Evolutionary conservation across 37 sponge, comb jelly and placozoan genomes (phyloP), one percentile per base, ranked within the genome.

Genomic region (Cladorhizidae sp.): DNA sequence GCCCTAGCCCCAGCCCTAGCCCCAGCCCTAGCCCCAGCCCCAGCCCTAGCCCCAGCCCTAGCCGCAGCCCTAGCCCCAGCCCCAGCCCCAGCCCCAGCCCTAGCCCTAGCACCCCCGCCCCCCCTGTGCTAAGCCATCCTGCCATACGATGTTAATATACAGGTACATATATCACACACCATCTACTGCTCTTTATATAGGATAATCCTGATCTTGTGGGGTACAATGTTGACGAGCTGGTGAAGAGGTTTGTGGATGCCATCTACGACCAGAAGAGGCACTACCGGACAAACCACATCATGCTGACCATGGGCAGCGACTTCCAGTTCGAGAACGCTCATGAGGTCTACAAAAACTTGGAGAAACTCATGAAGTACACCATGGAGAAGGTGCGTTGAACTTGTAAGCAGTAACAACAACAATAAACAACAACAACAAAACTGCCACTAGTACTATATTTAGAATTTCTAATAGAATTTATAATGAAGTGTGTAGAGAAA

Each of bases 251-350:
- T 56, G 29, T 91, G 1, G 40, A 58, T 1, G 90, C 76, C 11
- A 65, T 76, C 6, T 1, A 31, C 0, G 57, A 70, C 57, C 95
- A 95, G 67, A 50, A 74, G 11, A 75, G 70, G 17, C 77, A 85
- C 74, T 89, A 89, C 51, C 23, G 52, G 2, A 87, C 90, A 55
- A 84, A 86, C 50, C 67, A 98, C 76, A 85, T 98, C 78, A 95
- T 98, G 95, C 33, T 98, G 36, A 98, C 98, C 20, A 93, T 98
- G 93, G 98, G 98, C 5, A 70, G 77, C 0, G 98, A 98, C 69
- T 98, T 98, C 74, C 84, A 90, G 52, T 98, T 86, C 63, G 75
- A 87, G 80, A 84, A 88, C 73, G 98, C 98, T 3, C 69, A 26
- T 1, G 56, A 56, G 26, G 88, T 88, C 86, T 98, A 68, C 81